Evolutionary conservation across 1,140 invertebrate genomes (phyloP).

Genomic region (Aphelenchoides avenae): DNA sequence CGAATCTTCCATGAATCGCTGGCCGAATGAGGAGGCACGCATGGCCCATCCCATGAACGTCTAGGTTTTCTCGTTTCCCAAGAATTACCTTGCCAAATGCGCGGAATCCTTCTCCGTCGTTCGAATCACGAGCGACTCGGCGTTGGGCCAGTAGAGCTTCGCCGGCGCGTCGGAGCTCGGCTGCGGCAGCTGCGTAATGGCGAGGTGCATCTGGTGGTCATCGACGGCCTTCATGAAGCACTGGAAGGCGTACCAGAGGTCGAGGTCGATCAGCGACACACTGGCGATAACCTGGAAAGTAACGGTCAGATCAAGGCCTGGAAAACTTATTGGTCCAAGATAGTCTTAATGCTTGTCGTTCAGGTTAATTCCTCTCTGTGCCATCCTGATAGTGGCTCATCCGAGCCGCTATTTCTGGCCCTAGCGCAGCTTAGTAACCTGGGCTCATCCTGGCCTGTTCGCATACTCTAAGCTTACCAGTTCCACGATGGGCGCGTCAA

Average conservation of each 20-base stretch:
- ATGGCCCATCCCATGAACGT: too few relatives aligned
- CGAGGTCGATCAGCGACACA: constrained; percentile 49
- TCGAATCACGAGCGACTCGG: constrained; percentile 35
- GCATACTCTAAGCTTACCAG: constrained; percentile 48
- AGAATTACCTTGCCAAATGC: constrained; percentile 52
- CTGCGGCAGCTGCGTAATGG: constrained; percentile 6
- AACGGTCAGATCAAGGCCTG: neutral
- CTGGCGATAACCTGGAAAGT: constrained; percentile 46
- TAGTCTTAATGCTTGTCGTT: too few relatives aligned
- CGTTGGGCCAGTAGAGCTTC: constrained; percentile 44
- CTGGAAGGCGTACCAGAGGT: constrained; percentile 55
- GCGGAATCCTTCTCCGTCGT: constrained; percentile 51
- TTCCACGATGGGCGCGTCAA: constrained; percentile 55
- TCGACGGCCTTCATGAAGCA: constrained; percentile 54
- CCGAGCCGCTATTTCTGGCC: neutral
- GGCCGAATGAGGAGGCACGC: too few relatives aligned
- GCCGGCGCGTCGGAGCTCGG: neutral
- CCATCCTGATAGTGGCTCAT: neutral
- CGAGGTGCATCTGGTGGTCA: constrained; percentile 44
- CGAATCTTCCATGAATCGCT: too few relatives aligned
- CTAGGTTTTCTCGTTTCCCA: too few relatives aligned
- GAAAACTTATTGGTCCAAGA: neutral
- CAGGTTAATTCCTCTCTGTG: neutral
- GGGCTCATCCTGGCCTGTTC: too few relatives aligned
- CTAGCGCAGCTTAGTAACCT: too few relatives aligned